A percentile compares a stretch with the other conserved stretches of the same genome.
These are phyloP conservation scores for Synchiropus splendidus DNA, from an alignment of 2,113 vertebrate species.

Conservation along the genomic window DNA sequence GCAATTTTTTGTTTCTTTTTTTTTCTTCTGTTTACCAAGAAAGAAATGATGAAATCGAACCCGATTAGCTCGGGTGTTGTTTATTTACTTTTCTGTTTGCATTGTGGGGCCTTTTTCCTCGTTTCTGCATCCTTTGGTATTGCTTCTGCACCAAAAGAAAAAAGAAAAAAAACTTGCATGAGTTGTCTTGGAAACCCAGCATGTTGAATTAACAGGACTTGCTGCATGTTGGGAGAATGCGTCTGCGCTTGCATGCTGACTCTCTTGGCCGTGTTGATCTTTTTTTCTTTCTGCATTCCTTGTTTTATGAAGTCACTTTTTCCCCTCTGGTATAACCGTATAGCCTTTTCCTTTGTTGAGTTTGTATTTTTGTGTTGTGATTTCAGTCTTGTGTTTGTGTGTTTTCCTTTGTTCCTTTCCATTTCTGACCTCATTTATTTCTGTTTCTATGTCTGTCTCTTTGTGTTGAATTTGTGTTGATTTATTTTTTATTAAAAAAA, in stretches of 20 bases:
- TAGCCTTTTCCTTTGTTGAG: constrained; percentile 54
- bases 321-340: constrained; percentile 51
- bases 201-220: constrained; percentile 74
- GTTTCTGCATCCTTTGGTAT: constrained; percentile 92
- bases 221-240: constrained; percentile 98
- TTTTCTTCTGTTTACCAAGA: constrained; percentile 42
- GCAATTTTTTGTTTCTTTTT: constrained; percentile 47
- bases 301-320: constrained; percentile 53
- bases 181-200: constrained; percentile 90
- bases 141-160: constrained; percentile 82
- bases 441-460: constrained; percentile 47
- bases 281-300: constrained; percentile 55
- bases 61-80: constrained; percentile 76
- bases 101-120: constrained; percentile 90
- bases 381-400: constrained; percentile 39
- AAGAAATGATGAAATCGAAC: constrained; percentile 66
- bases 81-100: constrained; percentile 79
- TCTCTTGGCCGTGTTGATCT: constrained; percentile 48
- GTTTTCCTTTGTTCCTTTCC: constrained; percentile 53
- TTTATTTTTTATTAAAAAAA: constrained; percentile 24
- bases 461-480: constrained; percentile 51
- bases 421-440: constrained; percentile 51
- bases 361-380: constrained; percentile 51
- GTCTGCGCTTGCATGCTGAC: constrained; percentile 85
- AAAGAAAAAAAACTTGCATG: constrained; percentile 72